These are phyloP conservation scores for Nyleta sp. DNA, from an alignment of 2,888 invertebrate genomes.

Conservation along the genomic window DNA sequence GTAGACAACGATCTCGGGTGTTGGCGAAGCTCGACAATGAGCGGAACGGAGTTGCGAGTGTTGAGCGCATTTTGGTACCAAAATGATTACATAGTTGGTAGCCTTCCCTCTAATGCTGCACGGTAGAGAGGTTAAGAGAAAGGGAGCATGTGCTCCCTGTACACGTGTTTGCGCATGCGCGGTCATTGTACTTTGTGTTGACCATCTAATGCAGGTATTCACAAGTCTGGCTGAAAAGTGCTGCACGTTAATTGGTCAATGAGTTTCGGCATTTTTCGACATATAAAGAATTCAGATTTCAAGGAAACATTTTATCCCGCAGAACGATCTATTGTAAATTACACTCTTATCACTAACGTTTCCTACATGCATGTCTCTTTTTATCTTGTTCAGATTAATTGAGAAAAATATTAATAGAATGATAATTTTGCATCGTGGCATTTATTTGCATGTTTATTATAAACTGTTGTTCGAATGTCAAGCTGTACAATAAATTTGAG, in stretches of 20 bases:
- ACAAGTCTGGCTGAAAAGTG: background rate
- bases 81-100: conserved; percentile 39
- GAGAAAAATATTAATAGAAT: too few species aligned
- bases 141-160: conserved; percentile 53
- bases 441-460: too few species aligned
- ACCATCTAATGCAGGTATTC: background rate
- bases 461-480: too few species aligned
- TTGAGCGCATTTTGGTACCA: conserved; percentile 29
- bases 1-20: conserved; percentile 1
- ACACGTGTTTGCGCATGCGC: conserved; percentile 54
- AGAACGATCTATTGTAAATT: too few species aligned
- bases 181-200: conserved; percentile 55
- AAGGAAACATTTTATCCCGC: too few species aligned
- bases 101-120: conserved; percentile 19
- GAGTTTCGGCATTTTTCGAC: background rate
- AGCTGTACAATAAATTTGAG: too few species aligned
- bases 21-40: conserved; percentile 16
- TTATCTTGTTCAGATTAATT: too few species aligned
- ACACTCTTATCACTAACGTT: too few species aligned
- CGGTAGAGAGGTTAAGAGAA: conserved; percentile 56
- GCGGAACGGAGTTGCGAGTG: conserved; percentile 26
- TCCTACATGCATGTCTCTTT: too few species aligned
- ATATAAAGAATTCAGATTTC: too few species aligned
- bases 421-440: too few species aligned
- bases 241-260: background rate